These are phyloP conservation scores for Oreochromis mossambicus DNA, from an alignment of 2,797 vertebrate species.

Conservation along the genomic window DNA sequence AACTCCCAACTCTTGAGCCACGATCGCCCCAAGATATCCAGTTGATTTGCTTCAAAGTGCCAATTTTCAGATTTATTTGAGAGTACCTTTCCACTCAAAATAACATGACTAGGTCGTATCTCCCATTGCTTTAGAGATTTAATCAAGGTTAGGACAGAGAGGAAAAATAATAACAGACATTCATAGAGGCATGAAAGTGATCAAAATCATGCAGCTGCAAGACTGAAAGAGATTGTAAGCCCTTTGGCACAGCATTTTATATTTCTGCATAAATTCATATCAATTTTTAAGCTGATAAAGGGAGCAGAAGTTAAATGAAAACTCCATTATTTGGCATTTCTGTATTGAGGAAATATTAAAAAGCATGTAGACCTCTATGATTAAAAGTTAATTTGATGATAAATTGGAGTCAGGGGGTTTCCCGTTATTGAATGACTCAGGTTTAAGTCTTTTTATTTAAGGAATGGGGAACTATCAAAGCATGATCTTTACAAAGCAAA, in stretches of 20 bases:
- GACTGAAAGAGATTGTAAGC: background rate
- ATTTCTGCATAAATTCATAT: background rate
- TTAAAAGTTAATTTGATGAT: background rate
- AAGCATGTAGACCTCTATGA: background rate
- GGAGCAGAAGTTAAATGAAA: background rate
- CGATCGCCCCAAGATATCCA: background rate
- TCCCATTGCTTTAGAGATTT: background rate
- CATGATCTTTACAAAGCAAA: background rate
- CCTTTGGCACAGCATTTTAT: background rate
- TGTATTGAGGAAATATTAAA: background rate
- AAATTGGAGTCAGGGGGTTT: background rate
- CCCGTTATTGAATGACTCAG: background rate
- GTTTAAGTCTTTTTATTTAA: background rate
- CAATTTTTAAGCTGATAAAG: background rate
- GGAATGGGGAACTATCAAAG: background rate
- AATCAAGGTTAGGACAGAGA: background rate
- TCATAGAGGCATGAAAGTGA: background rate
- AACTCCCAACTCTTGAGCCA: no score
- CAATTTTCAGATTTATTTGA: background rate
- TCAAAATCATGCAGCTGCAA: background rate
- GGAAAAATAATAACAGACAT: background rate
- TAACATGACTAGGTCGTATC: background rate
- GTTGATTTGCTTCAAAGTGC: background rate
- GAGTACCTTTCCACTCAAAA: background rate
- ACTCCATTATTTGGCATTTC: background rate